Conservation (phyloP, 2,888 invertebrate genomes). For the Machimus atricapillus region DNA sequence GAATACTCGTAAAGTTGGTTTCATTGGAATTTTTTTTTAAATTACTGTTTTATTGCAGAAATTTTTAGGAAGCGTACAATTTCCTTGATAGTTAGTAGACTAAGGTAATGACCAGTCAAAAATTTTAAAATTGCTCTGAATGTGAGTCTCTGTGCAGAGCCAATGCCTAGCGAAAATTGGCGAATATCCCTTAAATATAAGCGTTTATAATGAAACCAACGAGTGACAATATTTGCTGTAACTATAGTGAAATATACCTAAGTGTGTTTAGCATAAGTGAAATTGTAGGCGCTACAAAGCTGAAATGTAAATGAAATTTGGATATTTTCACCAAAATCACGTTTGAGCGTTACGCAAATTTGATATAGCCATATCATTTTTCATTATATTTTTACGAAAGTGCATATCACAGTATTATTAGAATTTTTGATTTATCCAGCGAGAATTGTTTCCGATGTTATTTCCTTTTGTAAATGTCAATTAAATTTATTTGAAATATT, state of each 20-base stretch:
- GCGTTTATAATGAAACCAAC: slow-evolving; percentile 32
- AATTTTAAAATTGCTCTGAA: neutral
- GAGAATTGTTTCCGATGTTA: neutral
- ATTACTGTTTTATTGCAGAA: no score
- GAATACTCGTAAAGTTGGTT: no score
- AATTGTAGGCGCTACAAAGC: neutral
- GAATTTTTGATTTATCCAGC: neutral
- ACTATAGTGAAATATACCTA: slow-evolving; percentile 12
- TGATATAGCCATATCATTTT: slow-evolving; percentile 19
- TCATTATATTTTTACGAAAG: neutral
- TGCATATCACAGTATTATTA: slow-evolving; percentile 26
- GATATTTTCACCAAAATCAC: neutral
- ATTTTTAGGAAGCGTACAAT: neutral
- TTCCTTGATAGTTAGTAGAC: neutral
- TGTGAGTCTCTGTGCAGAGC: neutral
- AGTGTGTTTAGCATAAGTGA: slow-evolving; percentile 16
- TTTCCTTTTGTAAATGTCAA: slow-evolving; percentile 30
- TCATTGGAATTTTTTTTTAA: no score
- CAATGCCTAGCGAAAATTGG: neutral
- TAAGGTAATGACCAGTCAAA: neutral
- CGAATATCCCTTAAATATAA: neutral
- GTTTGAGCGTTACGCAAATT: neutral
- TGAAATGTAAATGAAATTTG: neutral
- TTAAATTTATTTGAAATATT: slow-evolving; percentile 11
- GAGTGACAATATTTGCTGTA: slow-evolving; percentile 36